Evolutionary conservation across 2,888 invertebrate genomes (phyloP).

Genomic region (Idaea dimidiata): DNA sequence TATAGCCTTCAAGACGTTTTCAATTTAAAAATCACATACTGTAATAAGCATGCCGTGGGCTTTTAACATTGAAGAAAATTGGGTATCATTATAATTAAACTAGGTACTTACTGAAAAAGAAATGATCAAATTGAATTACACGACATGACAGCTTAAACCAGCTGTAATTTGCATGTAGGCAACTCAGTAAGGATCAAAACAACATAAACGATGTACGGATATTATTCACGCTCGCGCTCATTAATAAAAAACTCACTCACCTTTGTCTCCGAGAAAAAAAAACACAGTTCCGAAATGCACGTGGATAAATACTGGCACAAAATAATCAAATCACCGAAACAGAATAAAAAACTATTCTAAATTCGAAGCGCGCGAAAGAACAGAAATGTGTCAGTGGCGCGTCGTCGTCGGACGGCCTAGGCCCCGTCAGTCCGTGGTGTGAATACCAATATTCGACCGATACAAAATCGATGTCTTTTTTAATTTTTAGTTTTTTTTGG

Average conservation of each 20-base stretch:
- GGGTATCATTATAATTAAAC: conserved; percentile 18
- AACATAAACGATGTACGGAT: not conserved
- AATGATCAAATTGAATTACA: conserved; percentile 3
- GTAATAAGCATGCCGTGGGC: conserved; percentile 23
- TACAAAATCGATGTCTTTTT: conserved; percentile 58
- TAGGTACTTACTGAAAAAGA: conserved; percentile 11
- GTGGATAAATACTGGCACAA: conserved; percentile 51
- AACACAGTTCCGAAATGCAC: conserved; percentile 49
- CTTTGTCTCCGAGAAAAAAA: conserved; percentile 24
- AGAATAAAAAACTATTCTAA: conserved; percentile 65
- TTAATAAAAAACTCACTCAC: conserved; percentile 35
- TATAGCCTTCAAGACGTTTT: conserved; percentile 24
- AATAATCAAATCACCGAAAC: conserved; percentile 55
- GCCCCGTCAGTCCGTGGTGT: conserved; percentile 60
- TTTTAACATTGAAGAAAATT: conserved; percentile 21
- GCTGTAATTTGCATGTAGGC: conserved; percentile 10
- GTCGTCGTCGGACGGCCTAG: conserved; percentile 70
- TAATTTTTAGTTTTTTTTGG: conserved; percentile 38
- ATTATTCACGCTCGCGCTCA: not conserved
- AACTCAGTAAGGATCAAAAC: not conserved
- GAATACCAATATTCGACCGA: conserved; percentile 57
- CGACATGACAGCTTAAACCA: not conserved
- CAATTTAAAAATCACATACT: conserved; percentile 22
- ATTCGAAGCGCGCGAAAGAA: conserved; percentile 74
- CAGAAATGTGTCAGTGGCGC: conserved; percentile 80